Base-by-base conservation (phyloP, 2,888 invertebrate species). In the Asteroscopus sphinx region DNA sequence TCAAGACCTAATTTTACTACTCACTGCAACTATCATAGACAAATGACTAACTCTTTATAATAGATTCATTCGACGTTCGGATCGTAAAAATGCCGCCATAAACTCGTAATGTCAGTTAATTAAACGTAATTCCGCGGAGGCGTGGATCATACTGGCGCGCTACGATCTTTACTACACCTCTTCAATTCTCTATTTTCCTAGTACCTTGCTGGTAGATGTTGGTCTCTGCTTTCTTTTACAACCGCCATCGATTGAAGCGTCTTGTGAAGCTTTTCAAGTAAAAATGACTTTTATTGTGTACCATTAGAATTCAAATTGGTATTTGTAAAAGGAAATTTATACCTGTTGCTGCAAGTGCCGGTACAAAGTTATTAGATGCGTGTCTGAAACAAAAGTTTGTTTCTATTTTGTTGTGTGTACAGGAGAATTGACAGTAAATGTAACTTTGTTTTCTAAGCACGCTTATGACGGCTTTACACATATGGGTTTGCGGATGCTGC, bases 201-300 rank as follows among this genome's bases (percentile, higher is more conserved):
- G 92, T 91, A 90, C 68, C 82, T 87, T 76, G 89, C 83, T 90
- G 90, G 82, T 76, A 79, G 81, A 79, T 88, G 90, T 85, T 90
- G 81, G 82, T 78, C 77, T 86, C 87, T 87, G 81, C 76, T 79
- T 75, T 78, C 74, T 77, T 82, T 77, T 75, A 72, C 70, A 59
- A 61, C 63, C 77, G 65, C 77, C 66, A 68, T 45, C 48, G 41
- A 63, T 41, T 28, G 42, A 48, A 15, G 55, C 41, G 44, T 35
- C 45, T 55, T 35, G 5, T 26, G n/a, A 9, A 56, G 15, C 13
- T 26, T 39, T 41, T 45, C 48, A 55, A 48, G 40, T 56, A 56
- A 71, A 68, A 59, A 71, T 67, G 59, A 59, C 41, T 67, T 71
- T 51, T 67, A 57, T 49, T 2, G 0, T 42, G 28, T 40, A 12